Evolutionary conservation across 1,140 invertebrate genomes (phyloP), one percentile per base, ranked within the genome.

Genomic region (Lepidotrigona ventralis): DNA sequence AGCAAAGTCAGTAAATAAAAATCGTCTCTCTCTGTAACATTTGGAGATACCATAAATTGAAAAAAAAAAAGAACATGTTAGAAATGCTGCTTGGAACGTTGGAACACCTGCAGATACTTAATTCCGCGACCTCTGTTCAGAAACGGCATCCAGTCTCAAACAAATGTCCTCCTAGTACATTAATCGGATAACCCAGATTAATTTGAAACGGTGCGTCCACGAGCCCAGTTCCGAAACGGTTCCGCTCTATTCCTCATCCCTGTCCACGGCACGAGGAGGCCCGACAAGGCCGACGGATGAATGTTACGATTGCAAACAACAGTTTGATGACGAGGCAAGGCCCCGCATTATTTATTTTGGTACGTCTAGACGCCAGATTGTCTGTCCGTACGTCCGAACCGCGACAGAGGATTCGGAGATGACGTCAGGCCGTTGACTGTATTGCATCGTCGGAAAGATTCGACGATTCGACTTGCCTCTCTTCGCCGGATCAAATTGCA

Each of bases 301-400:
- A 80, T 33, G 83, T 89, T 88, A 90, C 85, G 88, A 88, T 90
- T 89, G 89, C 88, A 91, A 91, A 88, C 88, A 92, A 91, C 90
- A 89, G 92, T 93, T 93, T 93, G 82, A 92, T 92, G 89, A 88
- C 83, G 79, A 77, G 89, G 74, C 90, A 89, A 90, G 86, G 91
- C 87, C 87, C 87, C 54, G 87, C 66, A 90, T 93, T 91, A 93
- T 92, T 91, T 92, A 93, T 93, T 93, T 93, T 90, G 89, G 90
- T 92, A 91, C 90, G 93, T 94, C 93, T 94, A 94, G 93, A 94
- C 93, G 93, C 92, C 92, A 92, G 91, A 93, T 93, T 93, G 93
- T 94, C 93, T 93, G 91, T 92, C 87, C 89, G 89, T 89, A 90
- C 91, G 88, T 92, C 90, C 89, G 89, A 92, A 88, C 86, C 88